Evolutionary conservation across 2,888 invertebrate genomes (phyloP).

Genomic region (Gymnosoma rotundatum): DNA sequence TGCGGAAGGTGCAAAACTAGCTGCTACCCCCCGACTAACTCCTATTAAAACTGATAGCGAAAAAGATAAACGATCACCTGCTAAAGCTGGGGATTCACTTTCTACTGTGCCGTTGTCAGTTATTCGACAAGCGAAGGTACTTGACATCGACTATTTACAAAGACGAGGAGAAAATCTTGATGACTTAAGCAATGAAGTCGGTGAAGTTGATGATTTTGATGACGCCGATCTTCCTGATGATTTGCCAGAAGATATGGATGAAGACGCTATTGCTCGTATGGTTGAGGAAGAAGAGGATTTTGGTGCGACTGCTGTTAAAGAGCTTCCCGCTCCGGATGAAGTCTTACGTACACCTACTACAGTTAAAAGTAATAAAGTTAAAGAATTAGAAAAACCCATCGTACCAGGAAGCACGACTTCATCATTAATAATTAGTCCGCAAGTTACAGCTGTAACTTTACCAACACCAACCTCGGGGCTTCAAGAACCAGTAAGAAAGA

Average conservation of each 20-base stretch:
- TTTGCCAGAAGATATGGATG: conserved; percentile 83
- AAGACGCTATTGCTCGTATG: conserved; percentile 83
- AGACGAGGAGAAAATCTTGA: conserved; percentile 80
- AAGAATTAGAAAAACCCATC: conserved; percentile 57
- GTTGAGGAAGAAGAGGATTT: conserved; percentile 86
- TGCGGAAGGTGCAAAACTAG: conserved; percentile 80
- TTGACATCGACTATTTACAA: conserved; percentile 81
- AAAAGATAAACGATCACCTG: conserved; percentile 77
- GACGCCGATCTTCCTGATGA: conserved; percentile 82
- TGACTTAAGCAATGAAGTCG: conserved; percentile 75
- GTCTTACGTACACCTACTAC: conserved; percentile 75
- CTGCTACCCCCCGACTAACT: conserved; percentile 79
- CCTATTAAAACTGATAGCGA: conserved; percentile 77
- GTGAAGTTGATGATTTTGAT: conserved; percentile 79
- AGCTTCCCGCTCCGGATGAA: conserved; percentile 82
- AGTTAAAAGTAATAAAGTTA: conserved; percentile 71
- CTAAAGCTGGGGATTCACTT: conserved; percentile 77
- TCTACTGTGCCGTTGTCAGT: conserved; percentile 82
- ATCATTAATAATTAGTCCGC: conserved; percentile 41
- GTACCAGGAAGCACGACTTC: neutral
- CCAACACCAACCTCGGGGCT: conserved; percentile 78
- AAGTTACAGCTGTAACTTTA: conserved; percentile 42
- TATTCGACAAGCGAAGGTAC: conserved; percentile 81
- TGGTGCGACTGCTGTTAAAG: conserved; percentile 84
- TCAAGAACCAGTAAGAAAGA: conserved; percentile 81